Conservation (phyloP, 2,888 invertebrate species). For the Venusia cambrica region DNA sequence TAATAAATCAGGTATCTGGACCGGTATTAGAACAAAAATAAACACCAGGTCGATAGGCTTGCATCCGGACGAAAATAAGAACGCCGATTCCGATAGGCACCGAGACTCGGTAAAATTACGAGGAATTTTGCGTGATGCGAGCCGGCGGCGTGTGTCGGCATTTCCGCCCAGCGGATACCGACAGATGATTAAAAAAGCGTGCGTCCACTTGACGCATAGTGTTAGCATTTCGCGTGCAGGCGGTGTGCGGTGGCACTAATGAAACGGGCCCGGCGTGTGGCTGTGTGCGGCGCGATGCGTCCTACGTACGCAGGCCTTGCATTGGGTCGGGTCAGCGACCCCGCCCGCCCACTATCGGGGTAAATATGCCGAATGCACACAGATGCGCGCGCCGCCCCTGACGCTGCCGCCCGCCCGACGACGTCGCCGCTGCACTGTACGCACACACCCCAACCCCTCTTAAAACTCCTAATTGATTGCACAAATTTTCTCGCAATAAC, state of each 20-base stretch:
- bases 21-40: conserved; percentile 56
- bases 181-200: conserved; percentile 58
- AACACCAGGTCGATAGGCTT: conserved; percentile 61
- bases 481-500: conserved; percentile 80
- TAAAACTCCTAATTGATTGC: conserved; percentile 81
- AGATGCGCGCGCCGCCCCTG: conserved; percentile 76
- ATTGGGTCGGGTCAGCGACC: conserved; percentile 79
- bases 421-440: conserved; percentile 67
- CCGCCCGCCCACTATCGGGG: conserved; percentile 78
- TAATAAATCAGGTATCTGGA: conserved; percentile 61
- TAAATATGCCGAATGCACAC: conserved; percentile 82
- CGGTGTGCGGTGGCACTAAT: conserved; percentile 68
- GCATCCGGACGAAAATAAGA: conserved; percentile 38
- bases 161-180: conserved; percentile 30
- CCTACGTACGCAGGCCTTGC: conserved; percentile 76
- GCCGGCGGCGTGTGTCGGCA: conserved; percentile 23
- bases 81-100: conserved; percentile 33
- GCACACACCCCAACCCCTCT: conserved; percentile 65
- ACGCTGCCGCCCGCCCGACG: conserved; percentile 46
- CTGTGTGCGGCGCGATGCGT: conserved; percentile 55
- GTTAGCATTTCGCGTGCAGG: conserved; percentile 67
- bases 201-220: conserved; percentile 72
- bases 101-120: conserved; percentile 25
- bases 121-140: conserved; percentile 25
- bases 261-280: conserved; percentile 54